A percentile compares a stretch with the other conserved stretches of the same genome.
Conservation (phyloP, 1,140 invertebrate species). For the Andricus grossulariae region DNA sequence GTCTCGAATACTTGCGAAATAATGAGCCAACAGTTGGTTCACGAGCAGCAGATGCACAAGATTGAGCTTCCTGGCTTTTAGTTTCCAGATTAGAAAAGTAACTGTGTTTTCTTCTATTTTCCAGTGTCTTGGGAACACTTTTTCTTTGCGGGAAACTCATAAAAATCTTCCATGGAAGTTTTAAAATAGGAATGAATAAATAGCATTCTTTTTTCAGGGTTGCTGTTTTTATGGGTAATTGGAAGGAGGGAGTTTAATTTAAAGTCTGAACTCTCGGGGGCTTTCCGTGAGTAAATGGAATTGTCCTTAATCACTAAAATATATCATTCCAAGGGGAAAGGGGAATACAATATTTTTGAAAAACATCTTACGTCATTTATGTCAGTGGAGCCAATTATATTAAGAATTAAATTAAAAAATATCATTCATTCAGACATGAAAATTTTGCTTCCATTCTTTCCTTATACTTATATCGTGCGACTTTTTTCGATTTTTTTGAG, state of each 20-base stretch:
- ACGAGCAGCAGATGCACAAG: constrained; percentile 10
- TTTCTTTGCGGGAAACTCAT: too few species aligned
- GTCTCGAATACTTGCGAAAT: constrained; percentile 30
- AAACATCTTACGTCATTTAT: constrained; percentile 9
- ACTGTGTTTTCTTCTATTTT: background rate
- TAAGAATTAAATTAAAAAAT: too few species aligned
- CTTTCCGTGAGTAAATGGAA: background rate
- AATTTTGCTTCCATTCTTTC: too few species aligned
- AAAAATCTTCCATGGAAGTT: too few species aligned
- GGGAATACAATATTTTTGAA: constrained; percentile 8
- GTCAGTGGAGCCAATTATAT: background rate
- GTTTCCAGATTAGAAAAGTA: background rate
- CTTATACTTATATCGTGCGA: too few species aligned
- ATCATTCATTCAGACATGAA: too few species aligned
- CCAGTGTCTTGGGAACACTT: too few species aligned
- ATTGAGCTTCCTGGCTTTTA: constrained; percentile 11
- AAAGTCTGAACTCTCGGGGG: background rate
- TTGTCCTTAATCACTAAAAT: background rate
- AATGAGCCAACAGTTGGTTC: constrained; percentile 10
- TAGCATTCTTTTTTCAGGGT: background rate
- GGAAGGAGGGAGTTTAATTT: constrained; percentile 14
- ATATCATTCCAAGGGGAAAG: background rate
- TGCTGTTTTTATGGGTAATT: background rate
- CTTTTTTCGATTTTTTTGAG: too few species aligned
- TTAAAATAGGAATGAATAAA: background rate